Base-by-base conservation (phyloP, 1,140 invertebrate species). In the Campoletis sonorensis region DNA sequence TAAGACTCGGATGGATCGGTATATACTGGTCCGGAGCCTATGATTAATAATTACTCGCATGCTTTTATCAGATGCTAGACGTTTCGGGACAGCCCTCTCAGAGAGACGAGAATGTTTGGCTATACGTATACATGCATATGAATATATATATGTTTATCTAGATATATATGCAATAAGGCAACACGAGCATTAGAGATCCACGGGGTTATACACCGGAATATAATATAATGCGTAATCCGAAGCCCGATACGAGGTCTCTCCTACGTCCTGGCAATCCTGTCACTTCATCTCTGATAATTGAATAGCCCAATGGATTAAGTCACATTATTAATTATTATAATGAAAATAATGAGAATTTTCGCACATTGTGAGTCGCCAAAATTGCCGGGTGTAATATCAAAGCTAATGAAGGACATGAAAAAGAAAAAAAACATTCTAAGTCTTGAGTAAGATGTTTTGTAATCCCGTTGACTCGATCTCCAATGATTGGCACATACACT, bases 41-140 rank as follows among this genome's bases (percentile, higher is more conserved):
- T 92, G 90, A 92, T 92, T 91, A 92, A 91, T 92, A 92, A 92
- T 92, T 91, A 91, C 89, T 90, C 88, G 89, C 83, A 82, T 79
- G 85, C 82, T 88, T 87, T 91, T 90, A 91, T 91, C 90, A 90
- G 89, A 90, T 90, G 84, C 85, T 87, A 89, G 88, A 89, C 89
- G 88, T 89, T 87, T 23, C 33, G 30, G 37, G 16, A 18, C 16
- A 37, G 33, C 68, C 15, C 40, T 45, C 40, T 45, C 40, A 11
- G 8, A 8, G 40, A 45, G 40, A 13, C 40, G 40, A 45, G 40
- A 45, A 5, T 10, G 40, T 45, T 45, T 10, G 21, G 4, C 33
- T 40, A 13, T 45, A 45, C 8, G 30, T 33, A 45, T 45, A 45
- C 13, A 13, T 45, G 40, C 40, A 45, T 1, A 13, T 45, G 7